phyloP scores from a whole-genome alignment of 1,140 invertebrate species.

The Agrypnia vestita region DNA sequence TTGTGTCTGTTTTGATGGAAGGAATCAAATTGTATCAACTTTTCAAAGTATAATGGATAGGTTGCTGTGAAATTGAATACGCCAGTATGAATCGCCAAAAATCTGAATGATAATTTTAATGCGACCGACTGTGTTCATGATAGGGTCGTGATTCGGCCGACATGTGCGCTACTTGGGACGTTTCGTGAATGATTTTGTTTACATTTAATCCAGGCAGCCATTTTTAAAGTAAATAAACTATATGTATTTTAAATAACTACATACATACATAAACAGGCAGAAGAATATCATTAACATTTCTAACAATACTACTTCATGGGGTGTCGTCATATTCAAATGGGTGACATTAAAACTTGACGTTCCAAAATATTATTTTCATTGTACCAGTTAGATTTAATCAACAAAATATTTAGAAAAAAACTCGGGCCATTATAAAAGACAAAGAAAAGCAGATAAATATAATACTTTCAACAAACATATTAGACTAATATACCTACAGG shows the following conservation, averaged over 20 bases:
- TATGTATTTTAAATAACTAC: slow-evolving; percentile 16
- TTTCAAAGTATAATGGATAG: slow-evolving; percentile 60
- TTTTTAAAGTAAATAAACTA: slow-evolving; percentile 7
- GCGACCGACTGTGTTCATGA: not conserved
- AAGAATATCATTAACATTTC: too few species aligned
- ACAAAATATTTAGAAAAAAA: too few species aligned
- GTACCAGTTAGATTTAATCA: too few species aligned
- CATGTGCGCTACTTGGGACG: not conserved
- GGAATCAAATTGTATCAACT: slow-evolving; percentile 61
- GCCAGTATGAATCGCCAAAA: slow-evolving; percentile 59
- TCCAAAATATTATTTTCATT: too few species aligned
- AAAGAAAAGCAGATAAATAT: too few species aligned
- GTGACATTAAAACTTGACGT: too few species aligned
- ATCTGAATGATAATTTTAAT: slow-evolving; percentile 57
- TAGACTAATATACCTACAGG: too few species aligned
- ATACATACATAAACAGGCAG: not conserved
- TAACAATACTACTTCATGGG: too few species aligned
- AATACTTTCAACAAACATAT: too few species aligned
- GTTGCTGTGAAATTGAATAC: slow-evolving; percentile 61
- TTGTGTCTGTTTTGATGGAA: slow-evolving; percentile 55
- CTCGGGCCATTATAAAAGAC: too few species aligned
- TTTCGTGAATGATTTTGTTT: not conserved
- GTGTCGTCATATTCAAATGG: too few species aligned
- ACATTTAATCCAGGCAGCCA: slow-evolving; percentile 31
- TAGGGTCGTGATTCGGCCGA: not conserved